Conservation (phyloP, 1,140 invertebrate genomes). For the Drosophila nasuta region DNA sequence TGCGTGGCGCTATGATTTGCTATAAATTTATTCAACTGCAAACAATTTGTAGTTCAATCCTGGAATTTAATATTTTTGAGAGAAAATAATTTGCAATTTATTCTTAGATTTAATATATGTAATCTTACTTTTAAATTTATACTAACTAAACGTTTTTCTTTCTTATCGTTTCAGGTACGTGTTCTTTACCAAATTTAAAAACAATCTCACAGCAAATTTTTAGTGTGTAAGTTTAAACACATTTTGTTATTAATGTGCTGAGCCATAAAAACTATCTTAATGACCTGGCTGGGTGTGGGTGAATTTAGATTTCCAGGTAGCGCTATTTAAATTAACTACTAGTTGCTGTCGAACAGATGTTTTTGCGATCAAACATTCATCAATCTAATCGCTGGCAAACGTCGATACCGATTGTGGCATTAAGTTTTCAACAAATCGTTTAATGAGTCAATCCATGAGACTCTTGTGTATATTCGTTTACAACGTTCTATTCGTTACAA, state of each 20-base stretch:
- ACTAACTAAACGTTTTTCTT: conserved; percentile 2
- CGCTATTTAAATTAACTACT: conserved; percentile 35
- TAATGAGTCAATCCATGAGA: conserved; percentile 9
- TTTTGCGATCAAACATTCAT: conserved; percentile 39
- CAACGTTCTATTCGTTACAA: conserved; percentile 1
- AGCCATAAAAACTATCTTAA: conserved; percentile 33
- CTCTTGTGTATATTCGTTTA: conserved; percentile 4
- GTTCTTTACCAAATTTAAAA: conserved; percentile 19
- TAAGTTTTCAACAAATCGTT: conserved; percentile 36
- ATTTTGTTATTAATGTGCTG: conserved; percentile 37
- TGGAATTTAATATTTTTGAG: too few species aligned
- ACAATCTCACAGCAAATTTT: conserved; percentile 15
- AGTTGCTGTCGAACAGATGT: conserved; percentile 33
- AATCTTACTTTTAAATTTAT: conserved; percentile 6
- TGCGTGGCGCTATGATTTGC: background rate
- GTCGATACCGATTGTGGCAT: conserved; percentile 14
- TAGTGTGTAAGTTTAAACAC: conserved; percentile 40
- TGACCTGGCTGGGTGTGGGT: conserved; percentile 21
- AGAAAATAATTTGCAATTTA: background rate
- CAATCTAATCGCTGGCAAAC: conserved; percentile 12
- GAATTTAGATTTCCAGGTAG: conserved; percentile 40
- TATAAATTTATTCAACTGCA: conserved; percentile 24
- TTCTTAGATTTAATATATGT: background rate
- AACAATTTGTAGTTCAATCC: background rate
- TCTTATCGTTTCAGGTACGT: conserved; percentile 44